Evolutionary conservation across 2,888 invertebrate genomes (phyloP).

Genomic region (Oegoconia quadripuncta): DNA sequence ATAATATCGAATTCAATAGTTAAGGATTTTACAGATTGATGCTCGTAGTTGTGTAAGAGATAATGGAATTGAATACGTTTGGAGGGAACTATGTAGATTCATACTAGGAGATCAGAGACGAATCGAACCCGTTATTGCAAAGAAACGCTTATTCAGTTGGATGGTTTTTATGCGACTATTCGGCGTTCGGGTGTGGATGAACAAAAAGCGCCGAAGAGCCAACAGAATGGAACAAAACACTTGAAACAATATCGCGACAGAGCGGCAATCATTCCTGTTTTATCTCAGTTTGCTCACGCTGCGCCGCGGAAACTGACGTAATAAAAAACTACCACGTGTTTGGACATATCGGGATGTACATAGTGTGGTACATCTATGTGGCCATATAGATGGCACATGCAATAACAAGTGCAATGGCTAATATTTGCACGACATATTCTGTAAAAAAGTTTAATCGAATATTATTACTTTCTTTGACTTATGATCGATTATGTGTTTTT

Average conservation of each 20-base stretch:
- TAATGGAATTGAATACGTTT: background rate
- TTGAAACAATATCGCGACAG: constrained; percentile 73
- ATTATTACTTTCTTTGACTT: too few species aligned
- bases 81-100: background rate
- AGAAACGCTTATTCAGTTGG: constrained; percentile 36
- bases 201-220: constrained; percentile 54
- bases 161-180: constrained; percentile 43
- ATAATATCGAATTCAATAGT: background rate
- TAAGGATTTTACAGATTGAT: background rate
- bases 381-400: too few species aligned
- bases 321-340: constrained; percentile 70
- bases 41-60: background rate
- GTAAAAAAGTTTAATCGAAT: too few species aligned
- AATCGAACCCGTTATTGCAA: constrained; percentile 33
- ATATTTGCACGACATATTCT: too few species aligned
- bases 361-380: too few species aligned
- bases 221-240: constrained; percentile 66
- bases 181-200: constrained; percentile 51
- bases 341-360: constrained; percentile 23
- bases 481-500: too few species aligned
- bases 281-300: constrained; percentile 75
- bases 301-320: constrained; percentile 65
- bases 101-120: constrained; percentile 16
- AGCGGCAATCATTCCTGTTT: constrained; percentile 75
- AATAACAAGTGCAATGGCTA: too few species aligned